Evolutionary conservation across 2,888 invertebrate genomes (phyloP), one percentile per base, ranked within the genome.

Genomic region (Euclidia mi): DNA sequence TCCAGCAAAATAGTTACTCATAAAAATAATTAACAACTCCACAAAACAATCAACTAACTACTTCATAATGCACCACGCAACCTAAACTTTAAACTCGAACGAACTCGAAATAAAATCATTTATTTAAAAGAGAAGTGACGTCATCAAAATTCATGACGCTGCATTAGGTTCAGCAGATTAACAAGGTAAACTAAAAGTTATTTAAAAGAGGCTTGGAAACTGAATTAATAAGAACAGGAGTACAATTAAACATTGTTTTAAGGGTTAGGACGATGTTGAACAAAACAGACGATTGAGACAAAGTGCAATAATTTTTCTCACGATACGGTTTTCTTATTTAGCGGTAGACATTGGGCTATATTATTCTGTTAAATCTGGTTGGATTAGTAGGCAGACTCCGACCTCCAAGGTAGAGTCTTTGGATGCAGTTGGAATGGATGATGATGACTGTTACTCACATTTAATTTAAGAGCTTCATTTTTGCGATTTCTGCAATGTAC

Each of bases 161-260:
- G 49, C 45, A 56, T 65, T 59, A 58, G 56, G 44, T 49, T 55
- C 40, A 60, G 46, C 47, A 60, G 65, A 70, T 68, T 65, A 67
- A 55, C 67, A 69, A 72, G 61, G 67, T 64, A 48, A 66, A 64
- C 56, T 44, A 40, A 35, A 65, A 71, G 43, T 69, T 63, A 60
- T 34, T 58, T 62, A 72, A 65, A 61, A 52, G 67, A 50, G 53
- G 46, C 47, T 56, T 40, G 15, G 29, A 46, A n/a, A 37, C n/a
- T 11, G 42, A 32, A 52, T 20, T 42, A 42, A 56, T 46, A 59
- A 44, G 52, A 52, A 53, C 49, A 38, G 45, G 47, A 37, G 34
- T 28, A 37, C 35, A 56, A 51, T 48, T 47, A 51, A 48, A 56
- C 51, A 65, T 59, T 58, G 42, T 48, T 53, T 53, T 35, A 45